A percentile compares a stretch with the other conserved stretches of the same genome.
Evolutionary conservation across 2,113 vertebrate genomes (phyloP).

Genomic region (Dicrurus megarhynchus): DNA sequence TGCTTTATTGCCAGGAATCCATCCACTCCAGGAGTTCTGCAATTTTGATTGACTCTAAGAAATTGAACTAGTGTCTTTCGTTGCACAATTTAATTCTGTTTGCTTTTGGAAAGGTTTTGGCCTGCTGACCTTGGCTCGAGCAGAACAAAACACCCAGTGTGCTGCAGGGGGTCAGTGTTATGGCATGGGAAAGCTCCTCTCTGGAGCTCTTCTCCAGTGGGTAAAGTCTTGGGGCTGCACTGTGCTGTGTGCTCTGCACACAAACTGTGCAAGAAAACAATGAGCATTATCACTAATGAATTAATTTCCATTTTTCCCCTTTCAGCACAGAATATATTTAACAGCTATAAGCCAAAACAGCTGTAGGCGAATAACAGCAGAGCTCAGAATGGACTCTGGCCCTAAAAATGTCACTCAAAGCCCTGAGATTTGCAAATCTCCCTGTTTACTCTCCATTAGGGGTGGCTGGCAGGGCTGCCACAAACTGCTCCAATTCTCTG

Average conservation of each 20-base stretch:
- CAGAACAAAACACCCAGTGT: neutral
- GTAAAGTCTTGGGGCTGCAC: neutral
- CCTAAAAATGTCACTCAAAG: neutral
- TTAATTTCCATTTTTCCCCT: neutral
- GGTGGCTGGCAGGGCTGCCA: neutral
- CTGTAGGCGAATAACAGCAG: neutral
- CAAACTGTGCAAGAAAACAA: neutral
- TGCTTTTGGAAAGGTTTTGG: neutral
- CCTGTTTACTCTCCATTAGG: accelerated
- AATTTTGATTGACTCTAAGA: neutral
- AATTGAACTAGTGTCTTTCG: neutral
- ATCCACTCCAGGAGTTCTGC: neutral
- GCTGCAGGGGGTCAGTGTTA: neutral
- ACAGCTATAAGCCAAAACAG: neutral
- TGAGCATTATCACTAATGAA: neutral
- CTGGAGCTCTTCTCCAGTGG: neutral
- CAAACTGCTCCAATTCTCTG: neutral
- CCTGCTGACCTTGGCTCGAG: neutral
- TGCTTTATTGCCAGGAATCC: neutral
- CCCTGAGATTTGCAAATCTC: neutral
- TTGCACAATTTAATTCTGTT: neutral
- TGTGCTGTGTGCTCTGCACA: neutral
- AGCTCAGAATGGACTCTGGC: neutral
- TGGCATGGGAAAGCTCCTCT: neutral
- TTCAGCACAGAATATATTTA: neutral